Evolutionary conservation across 2,888 invertebrate species (phyloP).

Genomic region (Rhagium mordax): DNA sequence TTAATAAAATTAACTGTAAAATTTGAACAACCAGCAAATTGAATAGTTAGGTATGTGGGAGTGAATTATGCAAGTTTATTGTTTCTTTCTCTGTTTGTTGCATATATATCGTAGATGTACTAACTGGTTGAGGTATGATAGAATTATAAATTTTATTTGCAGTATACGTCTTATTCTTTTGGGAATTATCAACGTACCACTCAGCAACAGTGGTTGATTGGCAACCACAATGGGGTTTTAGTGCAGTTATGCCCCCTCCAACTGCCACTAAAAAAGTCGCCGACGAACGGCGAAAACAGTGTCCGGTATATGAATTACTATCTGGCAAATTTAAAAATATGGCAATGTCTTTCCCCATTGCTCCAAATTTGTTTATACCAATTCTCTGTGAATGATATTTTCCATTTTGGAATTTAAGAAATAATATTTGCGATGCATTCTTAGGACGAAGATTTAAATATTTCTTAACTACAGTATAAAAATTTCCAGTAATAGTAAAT

Average conservation of each 20-base stretch:
- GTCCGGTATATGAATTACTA: not conserved
- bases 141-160: not conserved
- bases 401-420: not conserved
- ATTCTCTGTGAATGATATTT: not conserved
- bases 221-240: not conserved
- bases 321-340: not conserved
- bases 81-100: not conserved
- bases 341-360: not conserved
- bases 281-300: not conserved
- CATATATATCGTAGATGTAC: not conserved
- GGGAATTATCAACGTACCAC: not conserved
- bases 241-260: not conserved
- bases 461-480: not conserved
- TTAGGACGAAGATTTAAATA: not conserved
- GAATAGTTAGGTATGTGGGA: not conserved
- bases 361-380: not conserved
- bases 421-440: not conserved
- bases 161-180: not conserved
- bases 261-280: not conserved
- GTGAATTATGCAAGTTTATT: not conserved
- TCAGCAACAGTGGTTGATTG: not conserved
- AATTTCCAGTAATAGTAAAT: not conserved
- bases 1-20: not conserved
- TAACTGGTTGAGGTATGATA: not conserved
- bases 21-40: not conserved